Evolutionary conservation across 2,888 invertebrate species (phyloP), one percentile per base, ranked within the genome.

Genomic region (Chirona hameri): DNA sequence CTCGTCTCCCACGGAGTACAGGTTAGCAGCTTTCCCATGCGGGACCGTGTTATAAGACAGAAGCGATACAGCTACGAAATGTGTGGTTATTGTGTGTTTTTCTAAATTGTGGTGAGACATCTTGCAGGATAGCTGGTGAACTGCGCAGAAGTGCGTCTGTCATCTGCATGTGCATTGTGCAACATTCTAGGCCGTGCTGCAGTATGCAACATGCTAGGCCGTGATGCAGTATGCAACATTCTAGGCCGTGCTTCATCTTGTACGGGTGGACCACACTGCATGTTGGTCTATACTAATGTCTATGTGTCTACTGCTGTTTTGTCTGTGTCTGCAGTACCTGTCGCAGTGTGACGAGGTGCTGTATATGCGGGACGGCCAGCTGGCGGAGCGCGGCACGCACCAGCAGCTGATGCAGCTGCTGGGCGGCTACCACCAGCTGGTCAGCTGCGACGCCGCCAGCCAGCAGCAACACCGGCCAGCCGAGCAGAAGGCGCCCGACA

Each of bases 1-100:
- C 86, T 91, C 65, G 90, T 91, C 15, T 91, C 91, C 0, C 90
- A 91, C 85, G 89, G 90, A 14, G 86, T 90, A 15, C 84, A 84
- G 82, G 84, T 84, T 81, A 83, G 84, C 9, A 48, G 48, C 9
- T 48, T 12, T 48, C 48, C 12, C 48, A 12, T 10, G 7, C 48
- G 12, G 48, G 48, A n/a, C n/a, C n/a, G n/a, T n/a, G n/a, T n/a
- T n/a, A n/a, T n/a, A n/a, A n/a, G n/a, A n/a, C n/a, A n/a, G n/a
- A n/a, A n/a, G n/a, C n/a, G n/a, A n/a, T n/a, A n/a, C n/a, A n/a
- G n/a, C n/a, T n/a, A n/a, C n/a, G n/a, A n/a, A n/a, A n/a, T n/a
- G n/a, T n/a, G n/a, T n/a, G n/a, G n/a, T n/a, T n/a, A n/a, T n/a
- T n/a, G n/a, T n/a, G n/a, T n/a, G n/a, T n/a, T n/a, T n/a, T n/a